Evolutionary conservation across 1,140 invertebrate genomes (phyloP).

Genomic region (Nebria ingens): DNA sequence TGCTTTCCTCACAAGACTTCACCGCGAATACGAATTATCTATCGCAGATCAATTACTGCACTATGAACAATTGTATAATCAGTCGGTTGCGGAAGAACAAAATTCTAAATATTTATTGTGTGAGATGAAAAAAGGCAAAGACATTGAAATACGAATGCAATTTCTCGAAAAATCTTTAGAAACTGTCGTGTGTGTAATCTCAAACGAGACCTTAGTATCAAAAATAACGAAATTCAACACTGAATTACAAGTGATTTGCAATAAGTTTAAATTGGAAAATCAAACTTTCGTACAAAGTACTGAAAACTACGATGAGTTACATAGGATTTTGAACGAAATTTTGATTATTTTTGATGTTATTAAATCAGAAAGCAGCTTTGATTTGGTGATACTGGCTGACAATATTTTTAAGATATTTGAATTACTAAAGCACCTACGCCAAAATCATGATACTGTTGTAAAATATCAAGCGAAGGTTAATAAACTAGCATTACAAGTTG

Average conservation of each 20-base stretch:
- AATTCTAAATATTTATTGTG: neutral
- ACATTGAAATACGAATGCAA: neutral
- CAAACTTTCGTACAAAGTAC: neutral
- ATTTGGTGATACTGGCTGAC: neutral
- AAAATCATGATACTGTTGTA: neutral
- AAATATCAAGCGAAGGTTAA: neutral
- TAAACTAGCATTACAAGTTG: neutral
- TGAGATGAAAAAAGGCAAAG: neutral
- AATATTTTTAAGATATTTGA: neutral
- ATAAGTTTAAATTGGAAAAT: neutral
- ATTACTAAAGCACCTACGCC: neutral
- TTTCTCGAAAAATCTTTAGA: neutral
- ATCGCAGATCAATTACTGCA: neutral
- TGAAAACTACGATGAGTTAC: neutral
- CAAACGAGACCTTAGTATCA: neutral
- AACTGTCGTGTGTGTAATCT: neutral
- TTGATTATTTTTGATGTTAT: neutral
- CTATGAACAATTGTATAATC: neutral
- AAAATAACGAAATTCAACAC: neutral
- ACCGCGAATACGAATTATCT: neutral
- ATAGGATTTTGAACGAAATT: neutral
- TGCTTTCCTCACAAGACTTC: neutral
- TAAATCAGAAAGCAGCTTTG: neutral
- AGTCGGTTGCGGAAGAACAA: neutral
- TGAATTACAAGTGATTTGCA: neutral